Conservation (phyloP, 1,140 invertebrate species). For the Tetramorium alpestre region DNA sequence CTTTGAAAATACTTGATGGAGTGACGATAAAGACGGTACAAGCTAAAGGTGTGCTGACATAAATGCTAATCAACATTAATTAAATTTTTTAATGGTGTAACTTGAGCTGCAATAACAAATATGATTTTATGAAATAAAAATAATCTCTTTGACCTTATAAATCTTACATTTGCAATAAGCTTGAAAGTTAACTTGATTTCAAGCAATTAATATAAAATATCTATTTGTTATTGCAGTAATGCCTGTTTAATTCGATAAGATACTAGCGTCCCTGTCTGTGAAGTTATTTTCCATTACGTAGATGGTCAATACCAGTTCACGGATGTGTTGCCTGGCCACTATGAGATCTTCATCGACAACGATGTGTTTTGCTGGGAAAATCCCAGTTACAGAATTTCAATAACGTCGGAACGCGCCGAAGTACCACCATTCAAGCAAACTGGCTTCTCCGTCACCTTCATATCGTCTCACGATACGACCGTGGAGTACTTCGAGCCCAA, state of each 20-base stretch:
- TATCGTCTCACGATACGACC: conserved; percentile 89
- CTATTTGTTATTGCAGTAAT: conserved; percentile 57
- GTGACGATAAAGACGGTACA: conserved; percentile 80
- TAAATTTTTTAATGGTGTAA: not conserved
- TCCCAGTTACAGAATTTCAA: conserved; percentile 87
- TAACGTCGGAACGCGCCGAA: conserved; percentile 88
- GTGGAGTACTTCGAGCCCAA: conserved; percentile 77
- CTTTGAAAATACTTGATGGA: conserved; percentile 85
- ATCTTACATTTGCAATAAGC: not conserved
- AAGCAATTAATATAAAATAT: not conserved
- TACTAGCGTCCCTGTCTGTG: conserved; percentile 62
- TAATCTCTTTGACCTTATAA: not conserved
- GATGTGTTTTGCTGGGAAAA: conserved; percentile 92
- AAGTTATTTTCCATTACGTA: conserved; percentile 83
- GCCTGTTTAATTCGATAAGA: not conserved
- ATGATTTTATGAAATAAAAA: conserved; percentile 32
- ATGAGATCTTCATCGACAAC: conserved; percentile 89
- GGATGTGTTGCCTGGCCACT: conserved; percentile 93
- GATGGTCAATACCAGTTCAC: conserved; percentile 91
- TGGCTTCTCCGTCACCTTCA: conserved; percentile 90
- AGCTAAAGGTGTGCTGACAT: conserved; percentile 74
- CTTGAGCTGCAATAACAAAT: conserved; percentile 58
- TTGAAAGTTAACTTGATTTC: conserved; percentile 7
- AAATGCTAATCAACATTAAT: not conserved
- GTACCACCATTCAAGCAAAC: conserved; percentile 91